phyloP scores from a whole-genome alignment of 2,113 vertebrate species.

The Ophiodon elongatus region DNA sequence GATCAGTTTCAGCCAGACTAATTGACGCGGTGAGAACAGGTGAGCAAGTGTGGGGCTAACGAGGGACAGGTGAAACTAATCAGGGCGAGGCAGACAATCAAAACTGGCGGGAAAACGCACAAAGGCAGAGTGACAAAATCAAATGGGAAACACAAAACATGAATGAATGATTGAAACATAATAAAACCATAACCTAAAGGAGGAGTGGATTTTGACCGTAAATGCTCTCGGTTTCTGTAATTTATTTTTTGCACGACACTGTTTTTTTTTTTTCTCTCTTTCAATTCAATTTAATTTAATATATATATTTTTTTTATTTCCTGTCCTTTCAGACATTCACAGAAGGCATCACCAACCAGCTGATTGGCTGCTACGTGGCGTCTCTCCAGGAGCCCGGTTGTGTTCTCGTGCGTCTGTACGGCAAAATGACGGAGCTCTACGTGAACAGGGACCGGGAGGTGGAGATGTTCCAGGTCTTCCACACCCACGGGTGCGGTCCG shows the following conservation, averaged over 20 bases:
- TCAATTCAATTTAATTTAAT: too few relatives aligned
- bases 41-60: neutral
- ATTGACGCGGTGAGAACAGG: neutral
- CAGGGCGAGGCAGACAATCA: too few relatives aligned
- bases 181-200: neutral
- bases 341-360: conserved; percentile 86
- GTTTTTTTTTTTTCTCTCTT: neutral
- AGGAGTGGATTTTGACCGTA: neutral
- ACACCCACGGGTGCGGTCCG: conserved; percentile 79
- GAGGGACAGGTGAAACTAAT: neutral
- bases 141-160: neutral
- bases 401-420: conserved; percentile 83
- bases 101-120: too few relatives aligned
- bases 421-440: conserved; percentile 83
- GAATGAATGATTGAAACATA: neutral
- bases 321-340: conserved; percentile 77
- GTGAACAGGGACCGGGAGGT: conserved; percentile 81
- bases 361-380: conserved; percentile 83
- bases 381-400: conserved; percentile 67
- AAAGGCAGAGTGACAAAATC: neutral
- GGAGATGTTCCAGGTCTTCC: conserved; percentile 81
- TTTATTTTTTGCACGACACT: too few relatives aligned
- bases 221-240: neutral
- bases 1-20: neutral
- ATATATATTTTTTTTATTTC: neutral